Base-by-base conservation (phyloP, 2,888 invertebrate species). In the Notocelia uddmanniana region DNA sequence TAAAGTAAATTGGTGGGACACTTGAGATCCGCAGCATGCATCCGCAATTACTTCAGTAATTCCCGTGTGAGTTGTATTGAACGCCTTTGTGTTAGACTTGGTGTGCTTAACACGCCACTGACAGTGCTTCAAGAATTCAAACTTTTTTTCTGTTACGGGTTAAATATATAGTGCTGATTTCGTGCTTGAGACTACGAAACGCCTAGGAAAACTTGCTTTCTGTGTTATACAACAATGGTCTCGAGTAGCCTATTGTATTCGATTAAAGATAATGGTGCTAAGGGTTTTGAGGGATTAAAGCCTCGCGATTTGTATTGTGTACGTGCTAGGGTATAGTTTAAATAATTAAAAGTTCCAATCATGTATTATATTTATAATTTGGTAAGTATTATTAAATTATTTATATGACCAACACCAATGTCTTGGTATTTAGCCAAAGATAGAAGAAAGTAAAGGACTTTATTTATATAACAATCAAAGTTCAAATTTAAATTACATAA, bases 191-290 rank as follows among this genome's bases (percentile, higher is more conserved):
- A 26, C 26, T 26, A 26, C 26, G 26, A 5, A 5, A 26, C 2
- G 26, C 5, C 26, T 26, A 26, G 26, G 5, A 26, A 26, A 26
- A 2, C 2, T 5, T 5, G 26, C 8, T 31, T 31, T 31, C 5
- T 31, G 5, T 31, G 31, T 31, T 5, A 26, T 31, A 9, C 5
- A 13, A n/a, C n/a, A 13, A 45, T 45, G 5, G 45, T 45, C n/a
- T 45, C 45, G 6, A 31, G 31, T 45, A 45, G 45, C n/a, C 45
- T 45, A 45, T 23, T 64, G 45, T 69, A 66, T 69, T 62, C 52
- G 69, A 69, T 64, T 60, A 68, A 68, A 62, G 60, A 55, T 67
- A 77, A 77, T 82, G 84, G 84, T 84, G 84, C 84, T 84, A 84
- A 31, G 74, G 77, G 74, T 77, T 74, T 74, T 69, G 77, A 76